Conservation (phyloP, 2,113 vertebrate species). For the Felis chaus region DNA sequence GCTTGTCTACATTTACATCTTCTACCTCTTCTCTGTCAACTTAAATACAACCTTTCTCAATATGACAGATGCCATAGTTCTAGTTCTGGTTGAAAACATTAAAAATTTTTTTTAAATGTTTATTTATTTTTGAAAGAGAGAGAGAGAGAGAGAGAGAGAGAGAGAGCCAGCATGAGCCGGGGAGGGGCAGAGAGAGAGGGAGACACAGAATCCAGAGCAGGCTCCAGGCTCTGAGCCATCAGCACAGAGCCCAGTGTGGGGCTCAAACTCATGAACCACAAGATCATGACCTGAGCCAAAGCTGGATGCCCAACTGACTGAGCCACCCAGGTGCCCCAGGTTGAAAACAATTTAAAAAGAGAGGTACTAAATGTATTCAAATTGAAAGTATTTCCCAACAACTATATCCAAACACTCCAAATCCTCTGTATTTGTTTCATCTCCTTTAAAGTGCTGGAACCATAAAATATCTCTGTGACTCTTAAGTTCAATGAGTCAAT, state of each 20-base stretch:
- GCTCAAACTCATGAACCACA: too few relatives aligned
- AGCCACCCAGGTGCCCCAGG: too few relatives aligned
- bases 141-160: too few relatives aligned
- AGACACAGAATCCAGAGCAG: too few relatives aligned
- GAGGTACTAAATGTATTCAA: background rate
- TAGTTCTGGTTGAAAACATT: background rate
- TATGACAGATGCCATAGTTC: background rate
- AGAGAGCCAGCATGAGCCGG: too few relatives aligned
- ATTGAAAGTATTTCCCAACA: background rate
- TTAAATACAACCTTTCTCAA: background rate
- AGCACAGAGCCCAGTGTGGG: too few relatives aligned
- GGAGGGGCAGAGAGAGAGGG: too few relatives aligned
- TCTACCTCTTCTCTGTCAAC: background rate
- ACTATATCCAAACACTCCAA: background rate
- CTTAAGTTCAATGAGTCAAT: background rate
- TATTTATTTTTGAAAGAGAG: too few relatives aligned
- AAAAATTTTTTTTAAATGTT: too few relatives aligned
- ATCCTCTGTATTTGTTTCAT: background rate
- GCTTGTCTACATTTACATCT: background rate
- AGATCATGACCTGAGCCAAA: too few relatives aligned
- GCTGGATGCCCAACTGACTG: too few relatives aligned
- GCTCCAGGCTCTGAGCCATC: too few relatives aligned
- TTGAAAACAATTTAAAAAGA: background rate
- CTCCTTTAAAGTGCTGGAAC: background rate
- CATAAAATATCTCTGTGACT: background rate